These are phyloP conservation scores for Pherbina coryleti DNA, from an alignment of 2,888 invertebrate species.

Conservation along the genomic window DNA sequence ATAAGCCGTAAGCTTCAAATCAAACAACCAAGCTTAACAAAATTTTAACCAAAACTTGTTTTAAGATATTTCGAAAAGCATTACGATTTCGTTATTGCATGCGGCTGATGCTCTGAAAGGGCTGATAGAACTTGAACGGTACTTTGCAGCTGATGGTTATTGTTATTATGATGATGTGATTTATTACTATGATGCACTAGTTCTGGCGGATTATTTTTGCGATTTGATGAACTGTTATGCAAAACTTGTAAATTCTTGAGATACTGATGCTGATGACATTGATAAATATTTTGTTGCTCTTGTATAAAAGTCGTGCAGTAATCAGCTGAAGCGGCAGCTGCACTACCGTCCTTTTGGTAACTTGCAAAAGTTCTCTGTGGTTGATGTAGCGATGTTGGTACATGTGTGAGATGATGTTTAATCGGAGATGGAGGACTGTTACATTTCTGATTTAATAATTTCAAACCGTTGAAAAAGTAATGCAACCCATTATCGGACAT, in stretches of 20 bases:
- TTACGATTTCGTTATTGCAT: slow-evolving; percentile 29
- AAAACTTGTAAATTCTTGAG: slow-evolving; percentile 21
- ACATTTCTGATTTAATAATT: slow-evolving; percentile 32
- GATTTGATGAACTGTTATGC: slow-evolving; percentile 16
- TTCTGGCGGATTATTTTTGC: slow-evolving; percentile 30
- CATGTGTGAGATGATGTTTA: slow-evolving; percentile 42
- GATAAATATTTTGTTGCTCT: slow-evolving; percentile 34
- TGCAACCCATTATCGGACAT: slow-evolving; percentile 37
- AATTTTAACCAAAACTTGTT: background rate
- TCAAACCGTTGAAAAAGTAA: slow-evolving; percentile 32
- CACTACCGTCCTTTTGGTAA: slow-evolving; percentile 45
- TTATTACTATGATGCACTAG: slow-evolving; percentile 19
- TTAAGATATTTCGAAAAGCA: background rate
- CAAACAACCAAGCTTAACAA: background rate
- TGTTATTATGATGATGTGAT: slow-evolving; percentile 17
- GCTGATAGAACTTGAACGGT: background rate
- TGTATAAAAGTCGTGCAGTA: slow-evolving; percentile 44
- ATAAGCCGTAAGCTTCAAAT: background rate
- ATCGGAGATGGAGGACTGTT: background rate
- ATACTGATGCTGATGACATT: background rate
- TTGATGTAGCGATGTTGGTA: slow-evolving; percentile 42
- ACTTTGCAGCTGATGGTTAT: slow-evolving; percentile 12
- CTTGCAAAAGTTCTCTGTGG: slow-evolving; percentile 36
- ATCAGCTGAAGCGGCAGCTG: slow-evolving; percentile 43
- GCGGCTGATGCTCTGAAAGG: slow-evolving; percentile 8